These are phyloP conservation scores for Archilochus colubris DNA, from an alignment of 2,113 vertebrate species.

Conservation along the genomic window DNA sequence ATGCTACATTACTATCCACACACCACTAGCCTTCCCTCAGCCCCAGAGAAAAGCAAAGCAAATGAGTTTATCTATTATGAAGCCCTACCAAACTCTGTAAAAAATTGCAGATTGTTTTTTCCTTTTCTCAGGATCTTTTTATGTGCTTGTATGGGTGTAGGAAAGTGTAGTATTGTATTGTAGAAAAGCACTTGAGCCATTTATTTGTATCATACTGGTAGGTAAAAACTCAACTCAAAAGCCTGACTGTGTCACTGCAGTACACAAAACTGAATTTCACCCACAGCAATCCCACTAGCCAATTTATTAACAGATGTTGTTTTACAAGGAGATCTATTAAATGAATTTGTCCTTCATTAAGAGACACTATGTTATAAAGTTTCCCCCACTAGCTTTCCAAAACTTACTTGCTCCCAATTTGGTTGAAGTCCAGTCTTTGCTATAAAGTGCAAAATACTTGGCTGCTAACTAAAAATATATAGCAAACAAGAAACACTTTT, in stretches of 20 bases:
- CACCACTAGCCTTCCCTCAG: neutral
- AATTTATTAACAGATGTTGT: constrained; percentile 59
- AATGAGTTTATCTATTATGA: neutral
- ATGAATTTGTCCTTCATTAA: constrained; percentile 62
- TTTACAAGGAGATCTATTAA: constrained; percentile 62
- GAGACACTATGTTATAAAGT: constrained; percentile 44
- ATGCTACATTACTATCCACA: neutral
- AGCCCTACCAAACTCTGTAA: neutral
- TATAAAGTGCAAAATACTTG: constrained; percentile 59
- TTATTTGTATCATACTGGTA: neutral
- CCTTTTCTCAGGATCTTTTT: neutral
- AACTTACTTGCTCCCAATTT: constrained; percentile 48
- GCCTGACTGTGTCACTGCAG: neutral
- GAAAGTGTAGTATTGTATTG: neutral
- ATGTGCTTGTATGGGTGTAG: neutral
- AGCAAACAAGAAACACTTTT: constrained; percentile 51
- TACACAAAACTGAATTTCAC: neutral
- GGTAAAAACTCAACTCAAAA: neutral
- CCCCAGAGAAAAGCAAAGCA: neutral
- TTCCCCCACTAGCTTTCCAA: constrained; percentile 35
- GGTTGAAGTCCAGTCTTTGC: constrained; percentile 46
- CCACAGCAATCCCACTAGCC: neutral
- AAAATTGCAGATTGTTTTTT: neutral
- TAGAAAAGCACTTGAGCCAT: neutral
- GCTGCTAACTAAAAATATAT: constrained; percentile 53